Base-by-base conservation (phyloP, 2,797 vertebrate genomes). In the Benthosema pterotum region DNA sequence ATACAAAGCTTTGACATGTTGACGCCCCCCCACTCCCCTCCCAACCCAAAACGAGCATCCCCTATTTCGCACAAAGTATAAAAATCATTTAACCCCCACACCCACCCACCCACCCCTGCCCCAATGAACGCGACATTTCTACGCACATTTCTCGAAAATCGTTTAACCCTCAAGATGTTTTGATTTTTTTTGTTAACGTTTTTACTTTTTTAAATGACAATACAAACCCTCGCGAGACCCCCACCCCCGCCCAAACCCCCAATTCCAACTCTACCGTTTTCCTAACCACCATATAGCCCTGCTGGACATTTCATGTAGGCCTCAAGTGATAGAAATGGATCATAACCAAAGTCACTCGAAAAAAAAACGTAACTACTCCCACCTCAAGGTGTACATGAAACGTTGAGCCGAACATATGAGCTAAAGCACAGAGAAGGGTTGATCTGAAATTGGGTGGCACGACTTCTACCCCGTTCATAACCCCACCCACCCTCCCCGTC, bases 1-100 rank as follows among this genome's bases (percentile, higher is more conserved):
- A 91, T 90, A 92, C 82, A 89, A 90, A 88, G 80, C 72, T 79
- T 80, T 50, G 79, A 75, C 11, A 62, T 83, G 78, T 86, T n/a
- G 82, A 78, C 63, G 62, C 72, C 74, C 25, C 54, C 2, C 58
- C 58, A 75, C 77, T 74, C 60, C 22, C 76, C 83, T 77, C 28
- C 5, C 5, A n/a, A 72, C 77, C 8, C 7, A 38, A 65, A 79
- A 73, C 62, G 63, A 87, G 83, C 32, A 68, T 75, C 79, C 74
- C 73, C 73, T 9, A 11, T 54, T 72, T 78, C 74, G 82, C 83
- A 84, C 80, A 85, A 86, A 87, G 88, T 92, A 92, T 88, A 91
- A 90, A 90, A 88, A 82, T 69, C 19, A 51, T 32, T 60, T 62
- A 62, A n/a, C 68, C 70, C 73, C 83, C 59, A 19, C 3, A n/a